Evolutionary conservation across 2,888 invertebrate genomes (phyloP).

Genomic region (Heliconius sara): DNA sequence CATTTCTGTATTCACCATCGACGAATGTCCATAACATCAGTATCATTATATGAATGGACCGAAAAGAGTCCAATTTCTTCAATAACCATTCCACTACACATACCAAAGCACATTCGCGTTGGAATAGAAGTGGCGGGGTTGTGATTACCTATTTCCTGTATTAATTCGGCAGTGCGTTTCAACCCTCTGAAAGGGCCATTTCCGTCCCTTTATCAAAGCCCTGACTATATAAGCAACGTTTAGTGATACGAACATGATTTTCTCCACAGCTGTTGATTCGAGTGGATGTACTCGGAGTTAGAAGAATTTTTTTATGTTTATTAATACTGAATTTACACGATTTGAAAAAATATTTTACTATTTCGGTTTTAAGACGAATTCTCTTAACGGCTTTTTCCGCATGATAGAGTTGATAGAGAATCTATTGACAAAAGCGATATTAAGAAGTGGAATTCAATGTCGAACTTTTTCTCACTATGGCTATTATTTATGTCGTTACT

Average conservation of each 20-base stretch:
- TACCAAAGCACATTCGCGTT: slow-evolving; percentile 37
- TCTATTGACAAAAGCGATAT: not conserved
- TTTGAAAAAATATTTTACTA: not conserved
- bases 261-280: slow-evolving; percentile 21
- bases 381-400: not conserved
- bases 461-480: too few species aligned
- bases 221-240: slow-evolving; percentile 37
- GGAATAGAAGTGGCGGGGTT: slow-evolving; percentile 41
- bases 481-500: too few species aligned
- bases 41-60: slow-evolving; percentile 2
- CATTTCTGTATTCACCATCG: not conserved
- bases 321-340: not conserved
- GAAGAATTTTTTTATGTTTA: not conserved
- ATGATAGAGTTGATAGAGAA: too few species aligned
- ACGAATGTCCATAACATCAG: not conserved
- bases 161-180: slow-evolving; percentile 50
- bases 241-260: slow-evolving; percentile 33
- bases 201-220: slow-evolving; percentile 51
- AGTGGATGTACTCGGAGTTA: not conserved
- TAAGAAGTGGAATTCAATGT: not conserved
- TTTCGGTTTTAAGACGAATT: not conserved
- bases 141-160: slow-evolving; percentile 52
- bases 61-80: slow-evolving; percentile 21
- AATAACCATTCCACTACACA: slow-evolving; percentile 36
- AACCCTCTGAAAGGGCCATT: slow-evolving; percentile 50